These are phyloP conservation scores for Athalia cordata DNA, from an alignment of 2,888 invertebrate genomes.

Conservation along the genomic window DNA sequence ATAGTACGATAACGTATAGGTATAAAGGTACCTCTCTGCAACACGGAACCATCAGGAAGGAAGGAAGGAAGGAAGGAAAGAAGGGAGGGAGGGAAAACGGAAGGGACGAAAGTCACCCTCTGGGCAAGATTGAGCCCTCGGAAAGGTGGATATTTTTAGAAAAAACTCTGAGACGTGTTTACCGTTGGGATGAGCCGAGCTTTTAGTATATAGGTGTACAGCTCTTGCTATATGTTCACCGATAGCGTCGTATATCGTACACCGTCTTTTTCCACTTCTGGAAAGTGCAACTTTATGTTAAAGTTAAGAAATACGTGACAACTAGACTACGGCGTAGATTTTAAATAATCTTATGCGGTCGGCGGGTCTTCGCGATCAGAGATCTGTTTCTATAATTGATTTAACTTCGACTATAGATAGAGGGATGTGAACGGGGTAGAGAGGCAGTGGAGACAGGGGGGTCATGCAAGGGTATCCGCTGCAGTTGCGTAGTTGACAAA, in stretches of 20 bases:
- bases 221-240: too few species aligned
- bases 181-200: conserved; percentile 34
- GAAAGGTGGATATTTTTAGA: conserved; percentile 37
- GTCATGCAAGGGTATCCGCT: neutral
- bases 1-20: too few species aligned
- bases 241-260: neutral
- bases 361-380: conserved; percentile 2
- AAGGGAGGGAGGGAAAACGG: neutral
- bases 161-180: conserved; percentile 35
- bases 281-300: conserved; percentile 40
- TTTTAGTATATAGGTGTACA: neutral
- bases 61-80: neutral
- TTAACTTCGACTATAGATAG: conserved; percentile 16
- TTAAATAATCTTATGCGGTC: neutral
- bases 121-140: conserved; percentile 33
- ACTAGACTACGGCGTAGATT: conserved; percentile 22
- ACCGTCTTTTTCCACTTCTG: neutral
- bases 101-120: conserved; percentile 39
- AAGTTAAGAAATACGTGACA: conserved; percentile 40
- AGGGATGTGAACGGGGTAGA: neutral
- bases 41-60: too few species aligned
- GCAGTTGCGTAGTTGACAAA: conserved; percentile 14
- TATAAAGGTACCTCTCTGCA: too few species aligned
- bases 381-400: conserved; percentile 42
- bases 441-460: neutral